Percentiles rank a stretch among this genome's conserved stretches.
These are phyloP conservation scores for Elysia crispata DNA, from an alignment of 2,888 invertebrate genomes.

Conservation along the genomic window DNA sequence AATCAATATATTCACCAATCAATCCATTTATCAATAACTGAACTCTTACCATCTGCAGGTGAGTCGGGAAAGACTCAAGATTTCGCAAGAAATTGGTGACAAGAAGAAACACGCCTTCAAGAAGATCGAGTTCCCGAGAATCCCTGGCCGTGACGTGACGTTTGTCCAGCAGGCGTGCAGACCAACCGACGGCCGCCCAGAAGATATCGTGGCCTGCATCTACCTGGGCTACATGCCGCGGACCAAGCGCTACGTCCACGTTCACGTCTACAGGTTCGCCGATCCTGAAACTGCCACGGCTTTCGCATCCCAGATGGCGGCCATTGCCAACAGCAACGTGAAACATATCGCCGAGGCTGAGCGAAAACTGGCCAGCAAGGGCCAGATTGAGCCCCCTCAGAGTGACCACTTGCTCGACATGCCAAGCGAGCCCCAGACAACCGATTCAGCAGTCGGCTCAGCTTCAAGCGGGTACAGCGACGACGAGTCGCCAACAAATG, in stretches of 20 bases:
- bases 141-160: constrained; percentile 79
- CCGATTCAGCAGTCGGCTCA: constrained; percentile 64
- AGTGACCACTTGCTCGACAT: constrained; percentile 42
- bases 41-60: constrained; percentile 19
- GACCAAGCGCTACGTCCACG: constrained; percentile 95
- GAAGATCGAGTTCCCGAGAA: constrained; percentile 86
- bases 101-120: constrained; percentile 71
- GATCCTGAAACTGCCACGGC: constrained; percentile 94
- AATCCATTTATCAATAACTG: not conserved
- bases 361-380: constrained; percentile 67
- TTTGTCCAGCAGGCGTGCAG: constrained; percentile 93
- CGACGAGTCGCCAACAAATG: constrained; percentile 61
- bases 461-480: constrained; percentile 59
- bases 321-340: constrained; percentile 88
- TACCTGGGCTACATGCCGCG: constrained; percentile 94
- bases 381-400: constrained; percentile 63
- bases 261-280: constrained; percentile 96
- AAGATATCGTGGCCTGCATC: constrained; percentile 94
- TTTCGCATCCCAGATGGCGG: constrained; percentile 89
- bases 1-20: too few relatives aligned
- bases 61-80: constrained; percentile 89
- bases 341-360: constrained; percentile 91
- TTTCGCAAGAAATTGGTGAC: constrained; percentile 86
- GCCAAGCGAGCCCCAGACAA: constrained; percentile 57
- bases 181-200: constrained; percentile 82